A percentile compares a stretch with the other conserved stretches of the same genome.
Conservation (phyloP, 2,113 vertebrate species). For the Cyprinodon tularosa region DNA sequence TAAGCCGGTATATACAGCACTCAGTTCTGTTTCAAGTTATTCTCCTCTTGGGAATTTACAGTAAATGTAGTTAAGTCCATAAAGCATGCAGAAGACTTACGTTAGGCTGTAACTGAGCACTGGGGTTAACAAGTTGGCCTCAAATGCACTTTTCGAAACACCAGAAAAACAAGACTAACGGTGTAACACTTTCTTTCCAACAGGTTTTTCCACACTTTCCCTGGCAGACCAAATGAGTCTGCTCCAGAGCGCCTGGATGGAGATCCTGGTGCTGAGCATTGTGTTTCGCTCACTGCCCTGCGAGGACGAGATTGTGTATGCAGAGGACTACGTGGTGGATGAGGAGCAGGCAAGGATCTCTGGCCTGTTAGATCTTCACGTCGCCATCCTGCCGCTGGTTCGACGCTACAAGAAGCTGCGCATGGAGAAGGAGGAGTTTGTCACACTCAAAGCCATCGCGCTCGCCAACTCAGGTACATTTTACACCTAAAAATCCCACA, state of each 20-base stretch:
- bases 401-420: constrained; percentile 91
- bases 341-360: constrained; percentile 89
- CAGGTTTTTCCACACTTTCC: constrained; percentile 92
- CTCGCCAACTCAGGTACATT: constrained; percentile 89
- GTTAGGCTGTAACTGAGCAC: constrained; percentile 26
- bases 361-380: constrained; percentile 87
- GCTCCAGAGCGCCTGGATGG: constrained; percentile 96
- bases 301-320: constrained; percentile 91
- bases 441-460: constrained; percentile 92
- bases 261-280: constrained; percentile 92
- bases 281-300: constrained; percentile 91
- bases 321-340: constrained; percentile 93
- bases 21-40: constrained; percentile 59
- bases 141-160: constrained; percentile 2
- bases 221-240: constrained; percentile 96
- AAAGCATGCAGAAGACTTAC: constrained; percentile 49
- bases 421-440: constrained; percentile 94
- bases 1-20: constrained; percentile 56
- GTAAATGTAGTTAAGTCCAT: constrained; percentile 44
- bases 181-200: not conserved
- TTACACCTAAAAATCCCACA: not conserved
- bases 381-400: constrained; percentile 89
- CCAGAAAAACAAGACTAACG: constrained; percentile 8
- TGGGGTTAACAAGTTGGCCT: constrained; percentile 41
- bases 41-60: constrained; percentile 51